Conservation (phyloP, 1,140 invertebrate species). For the Drosophila biarmipes region DNA sequence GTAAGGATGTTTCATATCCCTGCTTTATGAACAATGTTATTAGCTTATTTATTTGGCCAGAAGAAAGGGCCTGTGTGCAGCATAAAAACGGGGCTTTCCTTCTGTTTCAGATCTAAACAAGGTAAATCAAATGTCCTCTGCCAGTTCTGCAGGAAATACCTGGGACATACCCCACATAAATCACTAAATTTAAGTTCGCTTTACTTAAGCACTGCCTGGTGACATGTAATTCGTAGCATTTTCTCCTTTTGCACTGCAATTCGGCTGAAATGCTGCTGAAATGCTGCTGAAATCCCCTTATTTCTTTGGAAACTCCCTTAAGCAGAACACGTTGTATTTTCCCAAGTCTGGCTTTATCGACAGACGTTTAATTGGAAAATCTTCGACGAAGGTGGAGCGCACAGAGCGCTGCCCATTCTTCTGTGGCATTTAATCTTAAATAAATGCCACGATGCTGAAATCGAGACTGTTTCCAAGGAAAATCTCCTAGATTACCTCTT, state of each 20-base stretch:
- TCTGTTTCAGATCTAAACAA: not conserved
- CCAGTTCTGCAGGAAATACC: not conserved
- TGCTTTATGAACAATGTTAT: no score
- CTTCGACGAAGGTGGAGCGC: not conserved
- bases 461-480: not conserved
- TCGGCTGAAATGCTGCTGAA: no score
- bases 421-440: not conserved
- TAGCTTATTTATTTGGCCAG: not conserved
- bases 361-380: conserved; percentile 6
- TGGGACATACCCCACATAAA: not conserved
- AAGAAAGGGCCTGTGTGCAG: not conserved
- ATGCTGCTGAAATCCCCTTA: conserved; percentile 3
- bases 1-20: not conserved
- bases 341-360: not conserved
- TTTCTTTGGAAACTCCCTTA: conserved; percentile 1
- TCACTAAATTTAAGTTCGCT: conserved; percentile 2
- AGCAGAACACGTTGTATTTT: conserved; percentile 4
- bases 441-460: conserved; percentile 1
- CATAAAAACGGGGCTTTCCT: no score
- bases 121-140: not conserved
- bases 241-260: not conserved
- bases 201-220: not conserved
- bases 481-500: no score
- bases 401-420: not conserved
- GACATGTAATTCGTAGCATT: not conserved